Conservation (phyloP, 2,797 vertebrate species). For the Pseudochaenichthys georgianus region DNA sequence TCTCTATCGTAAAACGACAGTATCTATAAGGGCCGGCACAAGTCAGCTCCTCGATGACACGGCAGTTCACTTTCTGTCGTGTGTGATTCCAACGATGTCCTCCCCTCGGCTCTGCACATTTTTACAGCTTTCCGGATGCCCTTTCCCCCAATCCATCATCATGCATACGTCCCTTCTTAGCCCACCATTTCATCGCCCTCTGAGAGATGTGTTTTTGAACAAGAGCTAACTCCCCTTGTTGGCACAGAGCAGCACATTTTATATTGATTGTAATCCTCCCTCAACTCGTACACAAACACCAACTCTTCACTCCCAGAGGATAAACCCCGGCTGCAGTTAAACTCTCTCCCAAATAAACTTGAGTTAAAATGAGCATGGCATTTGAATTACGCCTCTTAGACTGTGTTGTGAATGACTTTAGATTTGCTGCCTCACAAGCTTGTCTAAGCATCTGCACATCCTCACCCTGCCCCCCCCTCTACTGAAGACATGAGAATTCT, state of each 20-base stretch:
- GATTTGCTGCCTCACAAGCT: constrained; percentile 17
- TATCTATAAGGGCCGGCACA: no score
- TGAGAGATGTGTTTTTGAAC: constrained; percentile 33
- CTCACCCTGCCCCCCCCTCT: constrained; percentile 7
- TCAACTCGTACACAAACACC: background rate
- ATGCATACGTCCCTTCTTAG: constrained; percentile 8
- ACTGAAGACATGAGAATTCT: constrained; percentile 32
- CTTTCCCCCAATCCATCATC: constrained; percentile 11
- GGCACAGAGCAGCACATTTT: constrained; percentile 33
- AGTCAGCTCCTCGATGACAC: background rate
- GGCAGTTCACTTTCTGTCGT: background rate
- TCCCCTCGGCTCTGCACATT: background rate
- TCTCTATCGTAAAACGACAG: no score
- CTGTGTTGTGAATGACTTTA: constrained; percentile 23
- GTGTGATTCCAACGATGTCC: background rate
- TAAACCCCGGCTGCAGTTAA: constrained; percentile 43
- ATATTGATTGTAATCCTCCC: constrained; percentile 49
- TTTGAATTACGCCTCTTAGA: constrained; percentile 20
- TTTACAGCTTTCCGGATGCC: background rate
- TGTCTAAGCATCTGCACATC: background rate
- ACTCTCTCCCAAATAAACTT: constrained; percentile 16
- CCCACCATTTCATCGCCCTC: constrained; percentile 3
- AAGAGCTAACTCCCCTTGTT: constrained; percentile 41
- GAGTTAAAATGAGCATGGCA: constrained; percentile 25
- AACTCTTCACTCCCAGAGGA: constrained; percentile 17